Evolutionary conservation across 2,797 vertebrate genomes (phyloP).

Genomic region (Sebastes cheni): DNA sequence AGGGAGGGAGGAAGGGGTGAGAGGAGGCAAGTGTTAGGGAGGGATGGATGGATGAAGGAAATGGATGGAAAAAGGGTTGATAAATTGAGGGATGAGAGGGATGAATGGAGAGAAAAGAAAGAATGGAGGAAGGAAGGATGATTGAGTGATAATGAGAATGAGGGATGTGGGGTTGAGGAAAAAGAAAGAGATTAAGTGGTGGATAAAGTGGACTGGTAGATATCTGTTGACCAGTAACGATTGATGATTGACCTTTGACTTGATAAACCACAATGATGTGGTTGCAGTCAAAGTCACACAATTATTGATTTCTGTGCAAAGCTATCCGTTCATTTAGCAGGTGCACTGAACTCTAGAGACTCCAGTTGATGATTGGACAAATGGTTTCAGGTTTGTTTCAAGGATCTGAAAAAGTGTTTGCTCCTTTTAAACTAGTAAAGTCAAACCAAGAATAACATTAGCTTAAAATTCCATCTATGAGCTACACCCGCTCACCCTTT

Average conservation of each 20-base stretch:
- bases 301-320: neutral
- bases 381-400: neutral
- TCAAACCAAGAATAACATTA: neutral
- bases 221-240: neutral
- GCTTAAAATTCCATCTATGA: neutral
- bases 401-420: too few species aligned
- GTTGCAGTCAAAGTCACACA: neutral
- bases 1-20: neutral
- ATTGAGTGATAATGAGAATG: neutral
- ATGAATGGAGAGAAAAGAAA: slow-evolving; percentile 10
- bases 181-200: neutral
- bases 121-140: neutral
- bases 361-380: neutral
- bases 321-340: neutral
- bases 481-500: neutral
- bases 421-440: too few species aligned
- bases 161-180: neutral
- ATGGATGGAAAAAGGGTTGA: neutral
- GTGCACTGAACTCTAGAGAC: neutral
- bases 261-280: neutral
- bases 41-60: neutral
- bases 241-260: slow-evolving; percentile 16
- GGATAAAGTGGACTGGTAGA: neutral
- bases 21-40: neutral
- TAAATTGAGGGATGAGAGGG: neutral